These are phyloP conservation scores for Zosterops lateralis DNA, from an alignment of 2,113 vertebrate genomes.

Conservation along the genomic window DNA sequence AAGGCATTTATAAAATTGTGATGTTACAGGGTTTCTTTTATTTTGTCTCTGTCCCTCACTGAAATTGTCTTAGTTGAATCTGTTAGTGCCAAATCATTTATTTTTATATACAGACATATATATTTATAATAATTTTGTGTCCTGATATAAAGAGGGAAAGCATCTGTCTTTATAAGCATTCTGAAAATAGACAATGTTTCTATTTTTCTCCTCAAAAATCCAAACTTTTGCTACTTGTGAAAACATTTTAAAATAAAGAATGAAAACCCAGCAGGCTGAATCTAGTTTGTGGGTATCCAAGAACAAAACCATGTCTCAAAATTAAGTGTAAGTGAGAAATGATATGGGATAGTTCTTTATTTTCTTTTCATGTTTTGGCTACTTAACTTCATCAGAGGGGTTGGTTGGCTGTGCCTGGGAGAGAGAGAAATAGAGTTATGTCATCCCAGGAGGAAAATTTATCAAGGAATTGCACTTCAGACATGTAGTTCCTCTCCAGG, in stretches of 20 bases:
- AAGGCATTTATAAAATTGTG: neutral
- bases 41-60: neutral
- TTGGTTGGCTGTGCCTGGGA: neutral
- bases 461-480: neutral
- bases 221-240: neutral
- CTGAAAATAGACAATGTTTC: neutral
- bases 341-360: rapidly evolving
- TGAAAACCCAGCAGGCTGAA: neutral
- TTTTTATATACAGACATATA: conserved; percentile 21
- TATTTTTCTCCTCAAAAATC: neutral
- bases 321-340: neutral
- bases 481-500: neutral
- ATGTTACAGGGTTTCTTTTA: neutral
- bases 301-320: neutral
- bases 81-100: neutral
- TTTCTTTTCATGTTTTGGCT: neutral
- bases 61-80: neutral
- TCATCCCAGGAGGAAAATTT: neutral
- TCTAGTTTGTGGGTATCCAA: neutral
- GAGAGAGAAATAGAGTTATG: neutral
- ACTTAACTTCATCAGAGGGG: neutral
- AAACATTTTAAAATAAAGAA: conserved; percentile 32
- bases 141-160: neutral
- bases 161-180: neutral
- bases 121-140: conserved; percentile 24